Percentiles rank a stretch among this genome's conserved stretches.
phyloP scores from a whole-genome alignment of 2,888 invertebrate genomes.

The Caenorhabditis sp. region DNA sequence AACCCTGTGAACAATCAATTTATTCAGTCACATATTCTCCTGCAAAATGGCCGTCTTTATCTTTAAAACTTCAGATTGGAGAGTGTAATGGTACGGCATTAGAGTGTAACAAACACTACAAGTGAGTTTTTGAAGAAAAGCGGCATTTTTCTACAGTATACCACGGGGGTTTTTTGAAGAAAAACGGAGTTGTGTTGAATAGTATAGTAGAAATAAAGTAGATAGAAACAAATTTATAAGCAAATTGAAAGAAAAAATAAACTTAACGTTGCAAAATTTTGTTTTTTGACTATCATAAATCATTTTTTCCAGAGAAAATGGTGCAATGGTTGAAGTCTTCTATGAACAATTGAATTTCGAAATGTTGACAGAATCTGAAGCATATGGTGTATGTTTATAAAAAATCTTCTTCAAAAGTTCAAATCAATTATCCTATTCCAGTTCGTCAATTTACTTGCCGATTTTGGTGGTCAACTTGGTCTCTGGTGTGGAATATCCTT shows the following conservation, averaged over 20 bases:
- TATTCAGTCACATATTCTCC: constrained; percentile 66
- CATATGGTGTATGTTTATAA: constrained; percentile 61
- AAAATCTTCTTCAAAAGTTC: neutral
- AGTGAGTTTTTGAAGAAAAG: constrained; percentile 33
- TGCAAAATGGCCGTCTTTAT: constrained; percentile 67
- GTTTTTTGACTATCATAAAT: neutral
- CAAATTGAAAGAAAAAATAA: no score
- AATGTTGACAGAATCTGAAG: constrained; percentile 68
- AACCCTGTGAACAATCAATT: constrained; percentile 66
- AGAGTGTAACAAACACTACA: constrained; percentile 66
- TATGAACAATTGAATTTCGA: constrained; percentile 70
- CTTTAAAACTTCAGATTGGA: constrained; percentile 62
- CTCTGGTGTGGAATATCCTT: constrained; percentile 67
- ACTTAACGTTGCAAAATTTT: no score
- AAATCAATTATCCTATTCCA: constrained; percentile 37
- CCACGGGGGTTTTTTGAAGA: no score
- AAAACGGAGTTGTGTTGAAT: no score
- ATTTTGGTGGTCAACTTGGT: constrained; percentile 69
- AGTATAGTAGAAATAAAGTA: no score
- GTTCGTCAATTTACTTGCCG: constrained; percentile 68
- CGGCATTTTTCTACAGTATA: neutral
- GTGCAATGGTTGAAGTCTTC: constrained; percentile 70
- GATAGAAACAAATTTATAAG: no score
- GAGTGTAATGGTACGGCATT: constrained; percentile 55
- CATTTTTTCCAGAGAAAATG: constrained; percentile 61